These are phyloP conservation scores for Eudasyphora cyanicolor DNA, from an alignment of 2,888 invertebrate species.

Conservation along the genomic window DNA sequence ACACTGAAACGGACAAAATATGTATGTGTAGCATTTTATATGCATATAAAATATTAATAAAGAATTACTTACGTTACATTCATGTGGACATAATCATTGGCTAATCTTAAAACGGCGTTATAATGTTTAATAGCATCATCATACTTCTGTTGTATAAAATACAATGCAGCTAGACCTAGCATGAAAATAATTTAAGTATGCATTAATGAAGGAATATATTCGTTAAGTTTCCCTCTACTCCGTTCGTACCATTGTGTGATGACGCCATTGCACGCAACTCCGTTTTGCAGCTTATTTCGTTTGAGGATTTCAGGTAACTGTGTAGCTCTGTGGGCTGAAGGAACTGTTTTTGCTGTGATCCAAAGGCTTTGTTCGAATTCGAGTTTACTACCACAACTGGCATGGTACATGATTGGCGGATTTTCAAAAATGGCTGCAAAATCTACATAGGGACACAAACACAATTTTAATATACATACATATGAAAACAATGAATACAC, in stretches of 20 bases:
- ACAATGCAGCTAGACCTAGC: constrained; percentile 83
- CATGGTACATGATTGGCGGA: constrained; percentile 87
- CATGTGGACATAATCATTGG: constrained; percentile 72
- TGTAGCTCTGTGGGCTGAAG: constrained; percentile 85
- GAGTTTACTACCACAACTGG: constrained; percentile 81
- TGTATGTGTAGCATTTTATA: neutral
- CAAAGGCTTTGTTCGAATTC: constrained; percentile 70
- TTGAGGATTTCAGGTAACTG: constrained; percentile 84
- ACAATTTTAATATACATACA: constrained; percentile 1
- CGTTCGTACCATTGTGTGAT: constrained; percentile 83
- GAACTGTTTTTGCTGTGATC: constrained; percentile 79
- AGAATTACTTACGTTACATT: constrained; percentile 71
- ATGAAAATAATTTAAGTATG: neutral
- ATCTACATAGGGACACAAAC: constrained; percentile 74
- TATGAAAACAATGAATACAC: too few relatives aligned
- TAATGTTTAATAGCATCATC: constrained; percentile 83
- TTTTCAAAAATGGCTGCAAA: constrained; percentile 83
- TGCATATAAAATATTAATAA: neutral
- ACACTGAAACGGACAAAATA: constrained; percentile 75
- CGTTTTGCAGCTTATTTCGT: constrained; percentile 83
- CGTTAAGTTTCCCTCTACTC: neutral
- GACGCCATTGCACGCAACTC: constrained; percentile 83
- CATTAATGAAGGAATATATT: neutral
- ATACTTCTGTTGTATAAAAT: constrained; percentile 82
- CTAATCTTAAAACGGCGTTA: constrained; percentile 82